phyloP scores from a whole-genome alignment of 2,888 invertebrate species.

The Ophioninae sp. region DNA sequence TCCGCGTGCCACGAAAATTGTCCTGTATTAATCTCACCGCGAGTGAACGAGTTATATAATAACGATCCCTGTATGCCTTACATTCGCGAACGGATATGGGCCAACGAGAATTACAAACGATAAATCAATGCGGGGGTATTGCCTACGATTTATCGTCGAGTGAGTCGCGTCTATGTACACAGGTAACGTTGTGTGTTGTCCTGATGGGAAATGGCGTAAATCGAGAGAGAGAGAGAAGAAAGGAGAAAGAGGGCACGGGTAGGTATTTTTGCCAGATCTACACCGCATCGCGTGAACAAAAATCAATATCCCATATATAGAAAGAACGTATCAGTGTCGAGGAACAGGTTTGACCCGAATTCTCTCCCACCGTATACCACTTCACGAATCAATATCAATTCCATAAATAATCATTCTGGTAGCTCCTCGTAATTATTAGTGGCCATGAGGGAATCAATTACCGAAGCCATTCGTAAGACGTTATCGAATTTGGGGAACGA shows the following conservation, averaged over 20 bases:
- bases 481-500: slow-evolving; percentile 18
- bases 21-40: slow-evolving; percentile 64
- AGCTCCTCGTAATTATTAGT: slow-evolving; percentile 43
- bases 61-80: slow-evolving; percentile 56
- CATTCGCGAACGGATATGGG: slow-evolving; percentile 61
- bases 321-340: slow-evolving; percentile 1
- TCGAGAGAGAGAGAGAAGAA: slow-evolving; percentile 14
- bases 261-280: slow-evolving; percentile 23
- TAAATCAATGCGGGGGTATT: slow-evolving; percentile 65
- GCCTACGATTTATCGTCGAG: slow-evolving; percentile 59
- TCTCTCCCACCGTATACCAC: neutral
- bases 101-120: slow-evolving; percentile 63
- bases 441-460: slow-evolving; percentile 43
- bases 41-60: slow-evolving; percentile 62
- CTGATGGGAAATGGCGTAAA: slow-evolving; percentile 13
- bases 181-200: slow-evolving; percentile 20
- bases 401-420: slow-evolving; percentile 35
- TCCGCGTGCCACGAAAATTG: slow-evolving; percentile 63
- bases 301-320: slow-evolving; percentile 9
- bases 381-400: slow-evolving; percentile 35
- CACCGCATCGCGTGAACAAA: slow-evolving; percentile 17
- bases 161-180: neutral
- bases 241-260: neutral
- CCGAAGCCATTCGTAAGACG: neutral
- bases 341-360: slow-evolving; percentile 45